These are phyloP conservation scores for Odontomachus brunneus DNA, from an alignment of 1,140 invertebrate species.

Conservation along the genomic window DNA sequence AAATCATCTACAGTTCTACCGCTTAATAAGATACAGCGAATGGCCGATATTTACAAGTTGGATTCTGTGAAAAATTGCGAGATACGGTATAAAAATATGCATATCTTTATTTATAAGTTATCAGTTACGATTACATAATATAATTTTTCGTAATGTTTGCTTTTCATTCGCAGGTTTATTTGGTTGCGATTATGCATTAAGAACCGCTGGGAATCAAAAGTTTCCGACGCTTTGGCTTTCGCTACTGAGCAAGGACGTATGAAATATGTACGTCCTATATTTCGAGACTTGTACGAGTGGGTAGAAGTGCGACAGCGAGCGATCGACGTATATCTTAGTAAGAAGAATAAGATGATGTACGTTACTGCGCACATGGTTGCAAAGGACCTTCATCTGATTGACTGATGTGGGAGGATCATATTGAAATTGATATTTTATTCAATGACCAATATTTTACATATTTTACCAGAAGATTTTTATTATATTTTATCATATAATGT, in stretches of 20 bases:
- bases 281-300: slow-evolving; percentile 94
- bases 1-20: slow-evolving; percentile 85
- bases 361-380: slow-evolving; percentile 90
- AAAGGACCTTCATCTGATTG: slow-evolving; percentile 90
- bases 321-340: slow-evolving; percentile 90
- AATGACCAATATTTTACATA: background rate
- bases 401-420: slow-evolving; percentile 12
- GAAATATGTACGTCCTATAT: slow-evolving; percentile 95
- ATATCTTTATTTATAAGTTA: slow-evolving; percentile 58
- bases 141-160: background rate
- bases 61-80: slow-evolving; percentile 90
- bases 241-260: slow-evolving; percentile 94
- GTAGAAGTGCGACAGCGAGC: slow-evolving; percentile 88
- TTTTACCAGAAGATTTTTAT: slow-evolving; percentile 1
- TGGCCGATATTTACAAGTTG: slow-evolving; percentile 90
- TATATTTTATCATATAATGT: background rate
- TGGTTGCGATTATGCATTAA: slow-evolving; percentile 93
- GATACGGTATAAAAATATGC: slow-evolving; percentile 87
- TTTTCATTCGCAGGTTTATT: slow-evolving; percentile 86
- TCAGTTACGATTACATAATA: slow-evolving; percentile 24
- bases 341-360: slow-evolving; percentile 93
- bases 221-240: slow-evolving; percentile 90
- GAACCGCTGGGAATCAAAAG: slow-evolving; percentile 88
- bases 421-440: too few relatives aligned
- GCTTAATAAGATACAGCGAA: slow-evolving; percentile 87